phyloP scores from a whole-genome alignment of 2,113 vertebrate genomes.

The Dromas ardeola region DNA sequence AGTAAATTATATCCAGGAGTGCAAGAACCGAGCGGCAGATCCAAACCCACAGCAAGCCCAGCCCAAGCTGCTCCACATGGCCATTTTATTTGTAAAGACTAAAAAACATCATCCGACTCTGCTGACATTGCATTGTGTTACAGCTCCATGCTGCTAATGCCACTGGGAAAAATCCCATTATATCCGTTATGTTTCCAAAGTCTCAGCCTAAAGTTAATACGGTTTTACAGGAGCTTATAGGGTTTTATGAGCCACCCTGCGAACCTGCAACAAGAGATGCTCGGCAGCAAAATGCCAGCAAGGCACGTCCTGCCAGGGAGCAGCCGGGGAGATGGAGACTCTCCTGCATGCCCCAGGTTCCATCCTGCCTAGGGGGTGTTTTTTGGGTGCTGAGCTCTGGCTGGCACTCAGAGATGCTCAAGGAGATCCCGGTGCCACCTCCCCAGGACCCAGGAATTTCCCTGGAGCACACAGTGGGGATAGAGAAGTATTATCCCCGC shows the following conservation, averaged over 20 bases:
- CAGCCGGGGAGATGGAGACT: not conserved
- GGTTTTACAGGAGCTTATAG: not conserved
- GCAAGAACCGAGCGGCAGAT: accelerated
- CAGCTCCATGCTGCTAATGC: not conserved
- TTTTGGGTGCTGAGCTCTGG: not conserved
- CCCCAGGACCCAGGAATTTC: not conserved
- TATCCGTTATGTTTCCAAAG: not conserved
- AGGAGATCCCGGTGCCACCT: not conserved
- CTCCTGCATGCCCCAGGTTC: accelerated
- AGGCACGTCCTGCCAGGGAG: not conserved
- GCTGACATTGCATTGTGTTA: accelerated
- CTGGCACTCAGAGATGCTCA: not conserved
- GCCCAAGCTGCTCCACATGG: not conserved
- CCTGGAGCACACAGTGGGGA: accelerated
- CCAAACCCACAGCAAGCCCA: not conserved
- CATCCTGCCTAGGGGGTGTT: not conserved
- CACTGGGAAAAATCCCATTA: not conserved
- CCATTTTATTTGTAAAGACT: not conserved
- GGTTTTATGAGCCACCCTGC: not conserved
- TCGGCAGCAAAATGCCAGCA: not conserved
- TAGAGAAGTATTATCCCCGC: not conserved
- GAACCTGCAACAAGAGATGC: not conserved
- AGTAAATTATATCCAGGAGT: not conserved
- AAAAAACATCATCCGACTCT: not conserved
- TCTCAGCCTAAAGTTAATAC: not conserved